These are phyloP conservation scores for Nycticebus coucang DNA, from an alignment of 2,113 vertebrate species.

Conservation along the genomic window DNA sequence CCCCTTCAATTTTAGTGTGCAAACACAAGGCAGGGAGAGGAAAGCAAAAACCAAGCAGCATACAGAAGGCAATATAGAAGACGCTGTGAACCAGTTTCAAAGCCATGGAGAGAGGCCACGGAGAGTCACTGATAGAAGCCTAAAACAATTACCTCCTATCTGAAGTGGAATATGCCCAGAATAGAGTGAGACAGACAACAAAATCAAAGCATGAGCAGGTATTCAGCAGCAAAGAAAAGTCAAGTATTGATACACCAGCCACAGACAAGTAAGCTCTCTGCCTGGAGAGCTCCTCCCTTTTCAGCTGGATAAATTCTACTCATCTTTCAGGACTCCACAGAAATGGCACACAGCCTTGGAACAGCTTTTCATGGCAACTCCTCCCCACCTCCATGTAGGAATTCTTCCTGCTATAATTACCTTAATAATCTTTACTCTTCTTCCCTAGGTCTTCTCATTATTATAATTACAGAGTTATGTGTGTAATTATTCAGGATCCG, in stretches of 20 bases:
- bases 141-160: conserved; percentile 1
- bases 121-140: neutral
- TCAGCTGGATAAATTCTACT: conserved; percentile 2
- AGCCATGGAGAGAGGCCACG: neutral
- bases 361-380: neutral
- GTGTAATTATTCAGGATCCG: neutral
- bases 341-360: conserved; percentile 35
- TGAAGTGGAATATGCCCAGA: conserved; percentile 3
- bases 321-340: neutral
- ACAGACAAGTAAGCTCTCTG: neutral
- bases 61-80: conserved; percentile 8
- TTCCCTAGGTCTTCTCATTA: neutral
- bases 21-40: conserved; percentile 12
- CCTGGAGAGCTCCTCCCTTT: neutral
- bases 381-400: neutral
- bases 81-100: neutral
- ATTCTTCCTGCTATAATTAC: conserved; percentile 17
- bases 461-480: neutral
- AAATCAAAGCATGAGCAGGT: conserved; percentile 45
- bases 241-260: neutral
- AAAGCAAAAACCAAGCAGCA: conserved; percentile 33
- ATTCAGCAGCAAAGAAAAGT: neutral
- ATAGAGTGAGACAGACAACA: neutral
- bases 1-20: conserved; percentile 36
- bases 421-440: neutral